A percentile compares a stretch with the other conserved stretches of the same genome.
Evolutionary conservation across 2,113 vertebrate genomes (phyloP).

Genomic region (Charadrius vociferus): DNA sequence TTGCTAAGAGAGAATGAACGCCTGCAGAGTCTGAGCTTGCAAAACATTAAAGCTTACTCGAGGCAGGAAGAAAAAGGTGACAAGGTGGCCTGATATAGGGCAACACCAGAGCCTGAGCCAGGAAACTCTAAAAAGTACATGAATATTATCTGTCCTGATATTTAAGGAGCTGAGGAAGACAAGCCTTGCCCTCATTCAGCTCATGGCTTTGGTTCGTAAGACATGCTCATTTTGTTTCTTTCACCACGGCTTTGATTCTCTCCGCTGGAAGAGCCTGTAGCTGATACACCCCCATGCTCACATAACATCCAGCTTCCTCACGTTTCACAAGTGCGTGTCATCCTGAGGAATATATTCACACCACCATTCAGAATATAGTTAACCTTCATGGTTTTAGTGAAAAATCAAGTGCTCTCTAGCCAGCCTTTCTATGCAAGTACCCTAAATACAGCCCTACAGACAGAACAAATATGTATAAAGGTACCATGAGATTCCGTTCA

Average conservation of each 20-base stretch:
- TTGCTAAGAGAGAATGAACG: not conserved
- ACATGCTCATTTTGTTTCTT: rapidly evolving
- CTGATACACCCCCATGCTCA: not conserved
- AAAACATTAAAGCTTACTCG: not conserved
- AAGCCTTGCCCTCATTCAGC: not conserved
- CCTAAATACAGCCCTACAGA: not conserved
- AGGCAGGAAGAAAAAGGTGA: not conserved
- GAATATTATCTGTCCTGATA: not conserved
- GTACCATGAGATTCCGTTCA: not conserved
- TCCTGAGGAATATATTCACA: not conserved
- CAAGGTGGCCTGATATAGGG: not conserved
- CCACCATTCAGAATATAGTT: not conserved
- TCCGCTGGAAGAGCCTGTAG: not conserved
- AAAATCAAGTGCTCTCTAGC: not conserved
- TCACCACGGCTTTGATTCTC: not conserved
- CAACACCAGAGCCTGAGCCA: not conserved
- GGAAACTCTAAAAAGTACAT: not conserved
- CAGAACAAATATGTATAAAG: not conserved
- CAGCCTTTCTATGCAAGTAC: not conserved
- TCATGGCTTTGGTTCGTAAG: not conserved
- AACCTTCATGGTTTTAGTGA: not conserved
- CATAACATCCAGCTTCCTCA: not conserved
- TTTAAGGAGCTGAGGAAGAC: not conserved
- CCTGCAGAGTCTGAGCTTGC: not conserved
- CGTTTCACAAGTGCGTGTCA: not conserved